A percentile compares a stretch with the other conserved stretches of the same genome.
These are phyloP conservation scores for Heteractis magnifica DNA, from an alignment of 92 coral and sea anemone genomes.

Conservation along the genomic window DNA sequence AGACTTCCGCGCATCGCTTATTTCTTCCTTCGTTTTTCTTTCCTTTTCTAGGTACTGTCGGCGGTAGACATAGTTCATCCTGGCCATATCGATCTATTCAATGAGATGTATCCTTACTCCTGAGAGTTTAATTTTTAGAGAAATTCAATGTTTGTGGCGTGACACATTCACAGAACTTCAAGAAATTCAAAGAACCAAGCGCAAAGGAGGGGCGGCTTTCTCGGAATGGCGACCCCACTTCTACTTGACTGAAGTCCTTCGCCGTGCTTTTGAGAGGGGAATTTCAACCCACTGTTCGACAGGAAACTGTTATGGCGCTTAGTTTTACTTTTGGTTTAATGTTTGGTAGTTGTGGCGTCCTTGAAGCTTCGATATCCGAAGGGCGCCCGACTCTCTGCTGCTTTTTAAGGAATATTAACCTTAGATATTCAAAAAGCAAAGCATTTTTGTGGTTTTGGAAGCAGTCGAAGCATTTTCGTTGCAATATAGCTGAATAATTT, in stretches of 20 bases:
- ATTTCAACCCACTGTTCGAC: not conserved
- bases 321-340: constrained; percentile 11
- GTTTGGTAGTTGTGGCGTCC: constrained; percentile 11
- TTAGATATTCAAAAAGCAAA: constrained; percentile 24
- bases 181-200: constrained; percentile 9
- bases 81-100: constrained; percentile 93
- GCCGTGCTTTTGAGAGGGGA: not conserved
- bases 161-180: constrained; percentile 52
- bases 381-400: constrained; percentile 3
- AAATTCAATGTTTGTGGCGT: constrained; percentile 52
- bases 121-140: constrained; percentile 6
- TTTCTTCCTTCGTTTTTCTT: constrained; percentile 28
- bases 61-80: constrained; percentile 98
- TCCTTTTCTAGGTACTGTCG: constrained; percentile 78
- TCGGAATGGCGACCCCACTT: constrained; percentile 32
- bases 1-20: constrained; percentile 24
- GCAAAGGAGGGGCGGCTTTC: constrained; percentile 50
- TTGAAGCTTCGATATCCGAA: constrained; percentile 4
- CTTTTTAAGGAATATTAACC: constrained; percentile 24
- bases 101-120: constrained; percentile 97
- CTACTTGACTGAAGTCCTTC: constrained; percentile 3
- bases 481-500: not conserved
- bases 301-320: constrained; percentile 12
- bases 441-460: constrained; percentile 39
- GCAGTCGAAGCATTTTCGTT: constrained; percentile 10